phyloP scores from a whole-genome alignment of 2,797 vertebrate genomes.

The Hipposideros larvatus region DNA sequence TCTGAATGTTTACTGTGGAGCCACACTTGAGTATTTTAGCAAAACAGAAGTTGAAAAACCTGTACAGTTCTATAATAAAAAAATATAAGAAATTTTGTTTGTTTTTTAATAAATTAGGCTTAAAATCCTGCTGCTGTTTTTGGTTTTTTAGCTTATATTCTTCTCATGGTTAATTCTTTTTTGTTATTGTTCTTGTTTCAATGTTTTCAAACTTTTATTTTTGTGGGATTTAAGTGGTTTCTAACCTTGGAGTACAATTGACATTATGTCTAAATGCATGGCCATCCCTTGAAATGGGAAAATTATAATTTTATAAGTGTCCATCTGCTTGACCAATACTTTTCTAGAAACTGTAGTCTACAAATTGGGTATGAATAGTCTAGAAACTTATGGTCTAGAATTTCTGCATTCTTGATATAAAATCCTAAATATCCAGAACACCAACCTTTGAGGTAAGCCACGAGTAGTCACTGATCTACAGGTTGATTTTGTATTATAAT shows the following conservation, averaged over 20 bases:
- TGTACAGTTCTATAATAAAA: not conserved
- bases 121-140: not conserved
- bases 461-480: not conserved
- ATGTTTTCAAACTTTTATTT: constrained; percentile 14
- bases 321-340: not conserved
- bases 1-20: not conserved
- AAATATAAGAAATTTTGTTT: not conserved
- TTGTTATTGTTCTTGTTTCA: not conserved
- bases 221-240: not conserved
- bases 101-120: not conserved
- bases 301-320: not conserved
- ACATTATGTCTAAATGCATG: not conserved
- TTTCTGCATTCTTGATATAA: constrained; percentile 17
- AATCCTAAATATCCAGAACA: not conserved
- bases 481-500: not conserved
- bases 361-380: not conserved
- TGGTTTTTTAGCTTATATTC: not conserved
- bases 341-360: constrained; percentile 11
- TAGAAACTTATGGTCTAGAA: not conserved
- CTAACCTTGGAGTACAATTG: not conserved
- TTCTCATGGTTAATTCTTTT: not conserved
- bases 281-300: not conserved
- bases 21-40: not conserved
- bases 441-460: not conserved
- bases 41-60: not conserved